A percentile compares a stretch with the other conserved stretches of the same genome.
Conservation (phyloP, 2,113 vertebrate species). For the Bubo scandiacus region DNA sequence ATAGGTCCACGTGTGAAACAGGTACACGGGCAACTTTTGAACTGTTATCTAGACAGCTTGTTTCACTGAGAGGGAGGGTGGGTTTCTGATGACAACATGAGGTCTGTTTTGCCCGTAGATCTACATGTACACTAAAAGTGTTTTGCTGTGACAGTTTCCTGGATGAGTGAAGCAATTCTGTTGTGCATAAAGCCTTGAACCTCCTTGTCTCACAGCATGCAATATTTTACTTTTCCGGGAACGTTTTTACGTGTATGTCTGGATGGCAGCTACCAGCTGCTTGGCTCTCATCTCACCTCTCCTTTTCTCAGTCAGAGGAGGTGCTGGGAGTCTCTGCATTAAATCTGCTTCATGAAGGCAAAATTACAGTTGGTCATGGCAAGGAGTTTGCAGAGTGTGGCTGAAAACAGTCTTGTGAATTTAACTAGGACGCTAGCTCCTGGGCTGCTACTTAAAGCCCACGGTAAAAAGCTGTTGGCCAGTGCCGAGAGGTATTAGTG, state of each 20-base stretch:
- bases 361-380: neutral
- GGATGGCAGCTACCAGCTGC: neutral
- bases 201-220: neutral
- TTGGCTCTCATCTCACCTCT: neutral
- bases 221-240: neutral
- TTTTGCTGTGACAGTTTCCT: neutral
- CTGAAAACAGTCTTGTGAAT: neutral
- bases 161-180: neutral
- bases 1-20: fast-evolving
- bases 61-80: neutral
- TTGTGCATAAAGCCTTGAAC: neutral
- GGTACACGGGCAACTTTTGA: neutral
- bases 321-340: fast-evolving
- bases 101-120: neutral
- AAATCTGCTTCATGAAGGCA: neutral
- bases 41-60: neutral
- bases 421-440: neutral
- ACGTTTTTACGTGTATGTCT: neutral
- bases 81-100: neutral
- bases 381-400: neutral
- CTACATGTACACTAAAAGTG: neutral
- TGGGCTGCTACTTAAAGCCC: neutral
- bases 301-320: neutral
- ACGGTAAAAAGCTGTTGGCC: neutral
- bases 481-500: neutral